Base-by-base conservation (phyloP, 2,888 invertebrate genomes). In the Drosophila planitibia region DNA sequence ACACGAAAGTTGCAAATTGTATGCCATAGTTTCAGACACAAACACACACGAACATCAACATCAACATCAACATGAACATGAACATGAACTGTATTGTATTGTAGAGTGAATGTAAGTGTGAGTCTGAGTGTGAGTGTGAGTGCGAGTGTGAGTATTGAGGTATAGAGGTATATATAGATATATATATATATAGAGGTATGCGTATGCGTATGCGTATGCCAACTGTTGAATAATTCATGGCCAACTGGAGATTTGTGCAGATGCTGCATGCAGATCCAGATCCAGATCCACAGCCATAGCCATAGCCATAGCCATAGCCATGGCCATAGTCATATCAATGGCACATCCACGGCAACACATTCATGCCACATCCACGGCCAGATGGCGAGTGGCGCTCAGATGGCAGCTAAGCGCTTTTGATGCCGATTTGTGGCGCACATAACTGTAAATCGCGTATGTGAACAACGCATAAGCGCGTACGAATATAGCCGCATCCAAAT, bases 161-260 rank as follows among this genome's bases (percentile, higher is more conserved):
- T 54, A 33, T n/a, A 52, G 28, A 54, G 28, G 5, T 47, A 58
- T 25, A 54, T 54, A 52, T 19, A 52, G 12, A 55, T 54, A 32
- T 6, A 53, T n/a, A 54, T 30, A 6, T 30, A 35, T 41, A 33
- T 47, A 39, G 28, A 39, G 7, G 37, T 39, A 19, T 64, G 47
- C 41, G 77, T 77, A 32, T 62, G 59, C 10, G 33, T 63, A 33
- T 62, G 58, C 33, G 75, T 79, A 71, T 79, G 70, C 65, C 85
- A 91, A 89, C 88, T 88, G 85, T 77, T 88, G 85, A 88, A 88
- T 88, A 89, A 88, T 88, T 88, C 87, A 88, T 88, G 85, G 85
- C 63, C 85, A 81, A 85, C 91, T 76, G 81, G 91, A 91, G 91
- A 88, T 89, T 88, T 88, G 79, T 76, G 84, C 89, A 76, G 87